These are phyloP conservation scores for Delphinapterus leucas DNA, from an alignment of 2,113 vertebrate genomes.

Conservation along the genomic window DNA sequence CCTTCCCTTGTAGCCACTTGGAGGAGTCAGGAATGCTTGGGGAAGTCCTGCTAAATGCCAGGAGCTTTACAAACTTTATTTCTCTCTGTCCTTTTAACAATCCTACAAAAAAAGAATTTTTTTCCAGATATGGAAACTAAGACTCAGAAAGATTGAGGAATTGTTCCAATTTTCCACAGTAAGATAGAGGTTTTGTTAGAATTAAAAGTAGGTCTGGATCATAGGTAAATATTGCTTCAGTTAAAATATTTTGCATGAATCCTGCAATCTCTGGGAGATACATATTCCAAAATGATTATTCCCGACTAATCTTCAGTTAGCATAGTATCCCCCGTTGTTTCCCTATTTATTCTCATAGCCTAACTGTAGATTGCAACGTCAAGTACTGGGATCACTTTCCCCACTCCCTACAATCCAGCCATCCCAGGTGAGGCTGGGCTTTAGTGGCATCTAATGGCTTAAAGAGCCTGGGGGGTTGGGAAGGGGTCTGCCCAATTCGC, in stretches of 20 bases:
- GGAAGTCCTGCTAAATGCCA: background rate
- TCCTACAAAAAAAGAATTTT: background rate
- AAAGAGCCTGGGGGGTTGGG: background rate
- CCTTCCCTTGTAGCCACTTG: background rate
- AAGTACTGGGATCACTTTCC: background rate
- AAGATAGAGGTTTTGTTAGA: background rate
- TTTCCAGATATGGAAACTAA: background rate
- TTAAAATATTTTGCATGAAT: background rate
- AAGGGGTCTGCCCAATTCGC: background rate
- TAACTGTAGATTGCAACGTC: background rate
- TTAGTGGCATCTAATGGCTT: background rate
- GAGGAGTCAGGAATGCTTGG: background rate
- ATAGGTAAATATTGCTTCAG: background rate
- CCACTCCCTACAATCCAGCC: background rate
- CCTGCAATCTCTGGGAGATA: background rate
- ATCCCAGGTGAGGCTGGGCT: background rate
- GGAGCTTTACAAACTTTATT: background rate
- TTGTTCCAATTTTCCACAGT: background rate
- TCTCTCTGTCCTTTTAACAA: background rate
- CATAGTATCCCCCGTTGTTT: background rate
- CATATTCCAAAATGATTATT: background rate
- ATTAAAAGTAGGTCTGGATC: background rate
- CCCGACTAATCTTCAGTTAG: background rate
- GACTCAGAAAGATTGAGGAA: background rate
- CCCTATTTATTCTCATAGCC: background rate